Evolutionary conservation across 2,113 vertebrate genomes (phyloP).

Genomic region (Seriola aureovittata): DNA sequence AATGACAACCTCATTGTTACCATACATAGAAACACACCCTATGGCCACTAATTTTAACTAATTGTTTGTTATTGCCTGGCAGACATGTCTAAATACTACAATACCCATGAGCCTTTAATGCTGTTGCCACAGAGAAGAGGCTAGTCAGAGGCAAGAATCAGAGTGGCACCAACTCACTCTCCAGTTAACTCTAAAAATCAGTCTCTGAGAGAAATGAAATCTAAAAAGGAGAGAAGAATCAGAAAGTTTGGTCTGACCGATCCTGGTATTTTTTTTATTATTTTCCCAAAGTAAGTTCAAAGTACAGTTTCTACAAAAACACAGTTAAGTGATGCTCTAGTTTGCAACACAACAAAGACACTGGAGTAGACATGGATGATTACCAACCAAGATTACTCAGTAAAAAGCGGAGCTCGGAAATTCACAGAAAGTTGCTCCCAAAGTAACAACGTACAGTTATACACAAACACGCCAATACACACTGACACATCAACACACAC

Average conservation of each 20-base stretch:
- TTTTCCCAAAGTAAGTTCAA: background rate
- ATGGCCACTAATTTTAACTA: too few species aligned
- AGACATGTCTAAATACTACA: too few species aligned
- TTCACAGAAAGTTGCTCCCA: too few species aligned
- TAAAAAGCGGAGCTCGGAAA: background rate
- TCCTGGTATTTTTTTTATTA: background rate
- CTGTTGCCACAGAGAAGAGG: too few species aligned
- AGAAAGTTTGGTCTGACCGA: background rate
- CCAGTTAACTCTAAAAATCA: too few species aligned
- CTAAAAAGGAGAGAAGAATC: background rate
- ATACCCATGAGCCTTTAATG: too few species aligned
- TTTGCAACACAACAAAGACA: slow-evolving; percentile 1
- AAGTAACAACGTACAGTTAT: too few species aligned
- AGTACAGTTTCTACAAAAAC: background rate
- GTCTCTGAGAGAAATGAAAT: background rate
- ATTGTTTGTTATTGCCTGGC: too few species aligned
- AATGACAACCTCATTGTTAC: too few species aligned
- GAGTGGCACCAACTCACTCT: too few species aligned
- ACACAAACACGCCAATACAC: background rate
- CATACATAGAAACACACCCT: too few species aligned
- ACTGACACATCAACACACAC: slow-evolving; percentile 19
- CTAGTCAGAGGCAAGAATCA: too few species aligned
- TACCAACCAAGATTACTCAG: slow-evolving; percentile 29
- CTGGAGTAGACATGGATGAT: slow-evolving; percentile 14
- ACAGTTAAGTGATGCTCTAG: background rate